Evolutionary conservation across 2,888 invertebrate species (phyloP), one percentile per base, ranked within the genome.

Genomic region (Oscheius myriophilus): DNA sequence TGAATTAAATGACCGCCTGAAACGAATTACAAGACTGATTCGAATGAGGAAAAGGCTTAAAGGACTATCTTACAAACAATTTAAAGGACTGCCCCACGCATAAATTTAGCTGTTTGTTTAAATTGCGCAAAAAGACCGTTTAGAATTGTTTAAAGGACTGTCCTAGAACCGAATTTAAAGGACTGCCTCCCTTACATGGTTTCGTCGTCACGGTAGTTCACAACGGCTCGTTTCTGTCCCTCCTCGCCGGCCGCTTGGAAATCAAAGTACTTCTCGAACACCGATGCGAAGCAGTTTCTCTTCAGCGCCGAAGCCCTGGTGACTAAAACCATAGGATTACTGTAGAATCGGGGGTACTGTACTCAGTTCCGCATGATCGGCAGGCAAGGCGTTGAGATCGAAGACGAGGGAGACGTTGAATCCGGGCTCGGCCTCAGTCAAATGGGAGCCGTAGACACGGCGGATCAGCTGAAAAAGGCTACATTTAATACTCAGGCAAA

Each of bases 241-340:
- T 93, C 92, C 86, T 93, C 92, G 0, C 94, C 96, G 82, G 92
- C 91, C 87, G 95, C 95, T 90, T 81, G 81, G 88, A 94, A 94
- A 87, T 96, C 93, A 89, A 98, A 98, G 90, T 98, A 99, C 87
- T 97, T 96, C 88, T 98, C 96, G 89, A 98, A 99, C 71, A 98
- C 96, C 18, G 96, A 96, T 54, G 97, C 97, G 89, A 98, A 98
- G 89, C 98, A 98, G 89, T 99, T 95, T 86, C 97, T 91, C 89
- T 98, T 98, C 74, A 98, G 89, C 66, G 96, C 90, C 23, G 96
- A 95, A 80, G 96, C 92, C 89, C 93, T 94, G 46, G 61, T 39
- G 1, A 78, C 72, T 69, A 25, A 49, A 68, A 88, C 93, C 93
- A 46, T 80, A 96, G n/a, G 9, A 6, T 49, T 26, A 39, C 18